phyloP scores from a whole-genome alignment of 2,888 invertebrate genomes.

The Melikaiella ostensackeni region DNA sequence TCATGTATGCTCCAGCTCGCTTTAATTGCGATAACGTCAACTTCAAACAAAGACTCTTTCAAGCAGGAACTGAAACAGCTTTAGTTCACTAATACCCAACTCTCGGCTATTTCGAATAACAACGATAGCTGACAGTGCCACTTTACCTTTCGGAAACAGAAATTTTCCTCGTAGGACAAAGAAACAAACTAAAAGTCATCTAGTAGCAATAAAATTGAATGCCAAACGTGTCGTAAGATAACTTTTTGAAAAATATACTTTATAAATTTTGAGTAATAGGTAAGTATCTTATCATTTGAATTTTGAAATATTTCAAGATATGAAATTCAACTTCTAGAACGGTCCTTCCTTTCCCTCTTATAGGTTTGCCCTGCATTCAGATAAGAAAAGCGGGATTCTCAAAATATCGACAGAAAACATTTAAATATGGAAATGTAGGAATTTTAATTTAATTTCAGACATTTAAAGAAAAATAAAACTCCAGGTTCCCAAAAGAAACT shows the following conservation, averaged over 20 bases:
- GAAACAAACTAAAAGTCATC: neutral
- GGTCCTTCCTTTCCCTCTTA: too few relatives aligned
- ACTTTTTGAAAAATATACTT: neutral
- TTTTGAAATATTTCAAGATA: neutral
- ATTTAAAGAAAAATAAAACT: too few relatives aligned
- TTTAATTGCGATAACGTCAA: neutral
- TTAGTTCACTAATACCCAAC: neutral
- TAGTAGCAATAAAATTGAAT: neutral
- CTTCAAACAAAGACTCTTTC: neutral
- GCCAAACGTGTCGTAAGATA: neutral
- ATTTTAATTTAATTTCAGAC: too few relatives aligned
- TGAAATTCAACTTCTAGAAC: neutral
- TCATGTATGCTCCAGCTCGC: too few relatives aligned
- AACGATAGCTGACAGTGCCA: neutral
- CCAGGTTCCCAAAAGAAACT: too few relatives aligned
- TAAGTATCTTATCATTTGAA: neutral
- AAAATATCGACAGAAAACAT: too few relatives aligned
- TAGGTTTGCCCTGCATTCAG: too few relatives aligned
- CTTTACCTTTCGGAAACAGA: constrained; percentile 1
- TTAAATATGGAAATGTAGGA: too few relatives aligned
- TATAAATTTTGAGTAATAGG: neutral
- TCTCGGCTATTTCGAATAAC: neutral
- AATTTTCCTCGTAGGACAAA: neutral
- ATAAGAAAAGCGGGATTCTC: too few relatives aligned
- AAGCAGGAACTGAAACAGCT: neutral